Percentiles rank a stretch among this genome's conserved stretches.
These are phyloP conservation scores for Styela clava DNA, from an alignment of 23 tunicate genomes.

Conservation along the genomic window DNA sequence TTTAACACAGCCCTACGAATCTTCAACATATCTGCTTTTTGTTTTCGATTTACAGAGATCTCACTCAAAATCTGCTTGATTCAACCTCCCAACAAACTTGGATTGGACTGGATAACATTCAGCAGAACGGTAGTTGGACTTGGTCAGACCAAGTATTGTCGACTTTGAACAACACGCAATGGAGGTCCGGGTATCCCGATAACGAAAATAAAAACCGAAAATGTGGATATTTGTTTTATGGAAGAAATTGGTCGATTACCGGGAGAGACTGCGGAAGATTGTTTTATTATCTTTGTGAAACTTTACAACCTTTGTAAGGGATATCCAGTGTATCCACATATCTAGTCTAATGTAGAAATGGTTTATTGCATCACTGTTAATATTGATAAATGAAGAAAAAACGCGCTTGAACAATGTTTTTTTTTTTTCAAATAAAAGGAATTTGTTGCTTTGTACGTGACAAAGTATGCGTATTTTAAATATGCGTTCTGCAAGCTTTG, in stretches of 20 bases:
- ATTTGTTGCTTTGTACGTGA: too few relatives aligned
- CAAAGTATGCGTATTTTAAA: too few relatives aligned
- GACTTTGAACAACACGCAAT: not conserved
- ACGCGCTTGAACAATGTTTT: too few relatives aligned
- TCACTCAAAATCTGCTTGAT: not conserved
- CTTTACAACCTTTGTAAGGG: not conserved
- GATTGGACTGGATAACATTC: not conserved
- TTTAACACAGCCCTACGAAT: too few relatives aligned
- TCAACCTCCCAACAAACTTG: not conserved
- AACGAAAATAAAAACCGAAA: not conserved
- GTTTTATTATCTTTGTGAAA: not conserved
- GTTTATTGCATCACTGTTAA: too few relatives aligned
- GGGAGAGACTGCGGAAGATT: not conserved
- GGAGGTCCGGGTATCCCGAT: not conserved
- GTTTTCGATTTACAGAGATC: not conserved
- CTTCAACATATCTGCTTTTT: too few relatives aligned
- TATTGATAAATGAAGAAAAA: too few relatives aligned
- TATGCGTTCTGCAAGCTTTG: too few relatives aligned
- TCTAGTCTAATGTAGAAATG: too few relatives aligned
- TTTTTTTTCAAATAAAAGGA: too few relatives aligned
- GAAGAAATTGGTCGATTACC: not conserved
- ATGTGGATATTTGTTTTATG: not conserved
- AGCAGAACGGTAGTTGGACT: not conserved
- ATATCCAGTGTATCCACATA: not conserved
- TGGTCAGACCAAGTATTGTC: not conserved